These are phyloP conservation scores for Scophthalmus maximus DNA, from an alignment of 2,113 vertebrate genomes.

Conservation along the genomic window DNA sequence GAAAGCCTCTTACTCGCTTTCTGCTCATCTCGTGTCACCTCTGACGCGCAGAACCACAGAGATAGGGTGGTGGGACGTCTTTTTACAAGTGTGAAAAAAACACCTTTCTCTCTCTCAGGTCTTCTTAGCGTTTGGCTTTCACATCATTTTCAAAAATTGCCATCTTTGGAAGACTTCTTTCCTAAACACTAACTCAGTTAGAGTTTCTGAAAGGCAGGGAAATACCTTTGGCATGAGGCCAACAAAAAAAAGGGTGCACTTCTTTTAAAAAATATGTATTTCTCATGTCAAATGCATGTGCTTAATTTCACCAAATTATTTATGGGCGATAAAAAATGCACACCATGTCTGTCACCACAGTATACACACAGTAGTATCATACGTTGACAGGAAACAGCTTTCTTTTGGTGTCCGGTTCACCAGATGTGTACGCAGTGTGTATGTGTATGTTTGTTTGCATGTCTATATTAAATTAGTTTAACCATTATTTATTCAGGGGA, in stretches of 20 bases:
- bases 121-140: not conserved
- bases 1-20: not conserved
- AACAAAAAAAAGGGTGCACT: too few species aligned
- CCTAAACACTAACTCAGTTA: not conserved
- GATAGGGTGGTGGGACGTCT: too few species aligned
- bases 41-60: not conserved
- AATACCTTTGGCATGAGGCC: constrained; percentile 40
- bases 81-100: too few species aligned
- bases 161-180: too few species aligned
- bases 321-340: not conserved
- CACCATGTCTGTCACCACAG: not conserved
- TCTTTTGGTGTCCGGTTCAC: constrained; percentile 1
- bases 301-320: not conserved
- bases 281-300: not conserved
- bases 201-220: constrained; percentile 37
- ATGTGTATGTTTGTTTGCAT: constrained; percentile 13
- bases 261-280: too few species aligned
- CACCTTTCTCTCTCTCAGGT: too few species aligned
- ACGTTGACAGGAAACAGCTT: not conserved
- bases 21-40: constrained; percentile 2
- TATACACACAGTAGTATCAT: not conserved
- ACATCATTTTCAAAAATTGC: too few species aligned
- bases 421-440: not conserved
- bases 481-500: constrained; percentile 48
- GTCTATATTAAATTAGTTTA: constrained; percentile 23